Evolutionary conservation across 2,888 invertebrate species (phyloP).

Genomic region (Phengaris arion): DNA sequence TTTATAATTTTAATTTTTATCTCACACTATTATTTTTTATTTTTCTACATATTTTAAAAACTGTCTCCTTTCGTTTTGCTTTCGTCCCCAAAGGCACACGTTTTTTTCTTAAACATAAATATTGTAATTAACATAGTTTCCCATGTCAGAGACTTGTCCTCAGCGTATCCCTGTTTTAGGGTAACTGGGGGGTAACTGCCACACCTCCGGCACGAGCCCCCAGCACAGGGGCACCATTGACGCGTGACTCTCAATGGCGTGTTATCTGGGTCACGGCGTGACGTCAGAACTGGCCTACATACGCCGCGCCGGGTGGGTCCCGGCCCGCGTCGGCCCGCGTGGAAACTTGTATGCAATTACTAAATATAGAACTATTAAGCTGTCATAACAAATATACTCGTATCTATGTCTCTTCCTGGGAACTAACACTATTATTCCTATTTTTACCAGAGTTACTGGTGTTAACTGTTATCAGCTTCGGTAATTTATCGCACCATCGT

Average conservation of each 20-base stretch:
- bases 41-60: too few species aligned
- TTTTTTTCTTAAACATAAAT: too few species aligned
- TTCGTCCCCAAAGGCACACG: too few species aligned
- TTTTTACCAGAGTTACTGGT: not conserved
- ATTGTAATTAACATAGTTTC: too few species aligned
- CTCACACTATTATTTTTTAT: too few species aligned
- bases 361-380: constrained; percentile 58
- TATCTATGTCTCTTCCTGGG: not conserved
- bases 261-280: constrained; percentile 71
- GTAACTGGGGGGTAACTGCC: constrained; percentile 35
- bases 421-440: not conserved
- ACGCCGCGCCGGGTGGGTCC: constrained; percentile 61
- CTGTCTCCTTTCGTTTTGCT: too few species aligned
- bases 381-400: constrained; percentile 34
- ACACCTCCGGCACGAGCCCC: constrained; percentile 42
- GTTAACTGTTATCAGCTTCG: not conserved
- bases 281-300: constrained; percentile 76
- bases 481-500: not conserved
- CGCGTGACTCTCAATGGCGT: constrained; percentile 76
- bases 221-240: constrained; percentile 66
- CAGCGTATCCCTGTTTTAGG: not conserved
- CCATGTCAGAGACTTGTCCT: not conserved
- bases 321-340: constrained; percentile 52
- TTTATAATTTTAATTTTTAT: too few species aligned
- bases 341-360: constrained; percentile 60